A percentile compares a stretch with the other conserved stretches of the same genome.
These are phyloP conservation scores for Chlamydotis undulata DNA, from an alignment of 2,113 vertebrate species.

Conservation along the genomic window DNA sequence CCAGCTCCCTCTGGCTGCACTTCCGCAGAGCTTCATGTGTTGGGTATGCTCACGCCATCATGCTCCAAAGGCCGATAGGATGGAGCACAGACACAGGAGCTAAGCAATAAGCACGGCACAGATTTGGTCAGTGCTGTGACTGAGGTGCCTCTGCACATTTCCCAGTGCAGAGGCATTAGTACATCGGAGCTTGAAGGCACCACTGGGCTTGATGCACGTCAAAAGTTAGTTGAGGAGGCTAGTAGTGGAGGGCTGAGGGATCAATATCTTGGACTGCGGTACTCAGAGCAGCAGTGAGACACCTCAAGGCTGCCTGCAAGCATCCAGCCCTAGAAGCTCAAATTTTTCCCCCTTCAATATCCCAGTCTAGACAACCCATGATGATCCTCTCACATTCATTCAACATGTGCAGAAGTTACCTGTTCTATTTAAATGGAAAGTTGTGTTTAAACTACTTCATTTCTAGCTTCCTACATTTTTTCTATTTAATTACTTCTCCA, in stretches of 20 bases:
- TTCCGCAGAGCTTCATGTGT: neutral
- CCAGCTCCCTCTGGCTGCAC: slow-evolving; percentile 53
- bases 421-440: neutral
- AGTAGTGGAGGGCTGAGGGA: neutral
- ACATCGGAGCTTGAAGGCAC: neutral
- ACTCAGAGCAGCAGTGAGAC: neutral
- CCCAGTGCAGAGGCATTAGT: neutral
- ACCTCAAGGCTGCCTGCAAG: neutral
- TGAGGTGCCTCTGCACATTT: neutral
- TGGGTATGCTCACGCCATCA: neutral
- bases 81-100: neutral
- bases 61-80: neutral
- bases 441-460: neutral
- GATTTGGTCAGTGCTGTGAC: neutral
- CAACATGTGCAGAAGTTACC: neutral
- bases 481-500: neutral
- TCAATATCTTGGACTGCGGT: neutral
- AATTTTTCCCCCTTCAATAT: neutral
- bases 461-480: neutral
- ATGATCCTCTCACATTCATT: neutral
- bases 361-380: neutral
- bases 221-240: neutral
- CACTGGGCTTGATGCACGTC: neutral
- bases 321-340: neutral
- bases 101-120: fast-evolving